Conservation (phyloP, 2,888 invertebrate species). For the Proisotoma minuta region DNA sequence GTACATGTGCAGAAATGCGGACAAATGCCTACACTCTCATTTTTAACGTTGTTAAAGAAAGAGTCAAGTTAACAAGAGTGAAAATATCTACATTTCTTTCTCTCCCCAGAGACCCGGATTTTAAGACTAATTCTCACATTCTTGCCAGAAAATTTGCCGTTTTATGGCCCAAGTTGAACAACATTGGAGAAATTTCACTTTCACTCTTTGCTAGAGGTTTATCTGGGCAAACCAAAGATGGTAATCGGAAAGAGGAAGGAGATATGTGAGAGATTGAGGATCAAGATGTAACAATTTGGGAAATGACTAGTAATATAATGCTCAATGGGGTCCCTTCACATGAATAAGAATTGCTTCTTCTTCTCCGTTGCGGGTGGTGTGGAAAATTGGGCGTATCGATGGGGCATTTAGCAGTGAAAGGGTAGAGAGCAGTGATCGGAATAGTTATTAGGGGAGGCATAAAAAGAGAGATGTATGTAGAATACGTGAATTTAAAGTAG, state of each 20-base stretch:
- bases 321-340: neutral
- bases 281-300: constrained; percentile 19
- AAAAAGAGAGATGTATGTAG: constrained; percentile 16
- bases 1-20: neutral
- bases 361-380: constrained; percentile 11
- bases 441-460: constrained; percentile 14
- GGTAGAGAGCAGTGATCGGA: constrained; percentile 12
- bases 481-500: constrained; percentile 35
- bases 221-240: constrained; percentile 8
- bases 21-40: neutral
- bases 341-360: constrained; percentile 7
- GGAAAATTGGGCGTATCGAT: constrained; percentile 16
- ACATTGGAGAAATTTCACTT: too few species aligned
- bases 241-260: constrained; percentile 17
- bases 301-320: constrained; percentile 6
- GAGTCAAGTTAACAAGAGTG: too few species aligned
- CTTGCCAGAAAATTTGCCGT: neutral
- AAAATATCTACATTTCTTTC: neutral
- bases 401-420: neutral
- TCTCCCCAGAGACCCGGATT: constrained; percentile 24
- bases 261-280: constrained; percentile 17
- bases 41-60: too few species aligned
- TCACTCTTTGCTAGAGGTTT: too few species aligned
- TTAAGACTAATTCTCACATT: constrained; percentile 38
- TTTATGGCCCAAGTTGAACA: constrained; percentile 8